Percentiles rank a stretch among this genome's conserved stretches.
phyloP scores from a whole-genome alignment of 2,113 vertebrate species.

The Tetrax tetrax region DNA sequence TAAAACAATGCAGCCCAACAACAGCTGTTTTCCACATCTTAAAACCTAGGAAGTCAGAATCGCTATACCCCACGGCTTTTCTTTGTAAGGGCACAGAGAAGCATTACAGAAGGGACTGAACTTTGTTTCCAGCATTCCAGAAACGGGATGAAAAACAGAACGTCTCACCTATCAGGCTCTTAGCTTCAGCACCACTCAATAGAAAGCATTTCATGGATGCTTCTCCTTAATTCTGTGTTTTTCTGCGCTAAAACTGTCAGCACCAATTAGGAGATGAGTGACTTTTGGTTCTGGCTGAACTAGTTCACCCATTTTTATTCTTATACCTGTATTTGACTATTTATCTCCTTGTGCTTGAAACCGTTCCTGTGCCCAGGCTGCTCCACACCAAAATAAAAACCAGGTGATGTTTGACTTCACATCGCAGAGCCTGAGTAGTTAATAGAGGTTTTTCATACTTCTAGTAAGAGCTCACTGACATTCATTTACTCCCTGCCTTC shows the following conservation, averaged over 20 bases:
- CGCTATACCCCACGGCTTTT: not conserved
- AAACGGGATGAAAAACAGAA: not conserved
- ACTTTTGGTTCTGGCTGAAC: not conserved
- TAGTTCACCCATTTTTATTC: not conserved
- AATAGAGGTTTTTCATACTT: not conserved
- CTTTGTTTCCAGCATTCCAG: not conserved
- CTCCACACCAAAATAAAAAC: not conserved
- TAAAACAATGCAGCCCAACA: not conserved
- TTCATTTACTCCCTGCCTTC: not conserved
- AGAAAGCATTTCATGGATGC: not conserved
- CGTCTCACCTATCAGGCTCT: not conserved
- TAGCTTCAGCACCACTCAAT: not conserved
- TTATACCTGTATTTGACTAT: not conserved
- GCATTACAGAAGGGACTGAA: not conserved
- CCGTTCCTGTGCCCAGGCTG: not conserved
- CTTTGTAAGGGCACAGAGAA: not conserved
- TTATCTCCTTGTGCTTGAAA: not conserved
- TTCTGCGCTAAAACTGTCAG: not conserved
- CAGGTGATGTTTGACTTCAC: not conserved
- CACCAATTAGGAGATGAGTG: not conserved
- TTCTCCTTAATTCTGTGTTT: not conserved
- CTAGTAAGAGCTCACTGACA: not conserved
- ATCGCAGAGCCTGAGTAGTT: fast-evolving
- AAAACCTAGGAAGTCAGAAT: not conserved
- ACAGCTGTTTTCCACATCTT: not conserved